These are phyloP conservation scores for Synaphobranchus kaupii DNA, from an alignment of 2,797 vertebrate genomes.

Conservation along the genomic window DNA sequence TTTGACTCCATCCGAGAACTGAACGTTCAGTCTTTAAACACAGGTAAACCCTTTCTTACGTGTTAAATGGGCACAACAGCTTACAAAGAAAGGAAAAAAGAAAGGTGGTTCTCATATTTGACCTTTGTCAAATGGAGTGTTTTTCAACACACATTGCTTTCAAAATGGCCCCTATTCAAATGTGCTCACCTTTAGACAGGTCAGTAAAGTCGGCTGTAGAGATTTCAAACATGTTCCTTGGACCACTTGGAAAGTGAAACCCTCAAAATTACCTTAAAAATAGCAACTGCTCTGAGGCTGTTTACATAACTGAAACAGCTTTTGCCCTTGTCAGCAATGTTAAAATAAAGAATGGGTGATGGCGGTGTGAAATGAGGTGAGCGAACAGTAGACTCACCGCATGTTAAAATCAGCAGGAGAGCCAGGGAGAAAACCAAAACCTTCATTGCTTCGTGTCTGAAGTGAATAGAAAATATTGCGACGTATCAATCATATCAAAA, in stretches of 20 bases:
- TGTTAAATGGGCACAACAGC: too few species aligned
- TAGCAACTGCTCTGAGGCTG: not conserved
- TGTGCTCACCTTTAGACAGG: not conserved
- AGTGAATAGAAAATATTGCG: constrained; percentile 36
- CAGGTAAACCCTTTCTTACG: too few species aligned
- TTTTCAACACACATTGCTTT: not conserved
- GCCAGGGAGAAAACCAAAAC: constrained; percentile 56
- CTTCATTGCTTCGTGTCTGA: constrained; percentile 64
- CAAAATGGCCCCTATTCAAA: not conserved
- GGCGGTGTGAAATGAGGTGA: not conserved
- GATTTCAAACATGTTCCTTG: not conserved
- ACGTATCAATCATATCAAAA: constrained; percentile 3
- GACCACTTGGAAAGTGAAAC: not conserved
- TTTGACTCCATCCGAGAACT: too few species aligned
- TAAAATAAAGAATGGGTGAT: not conserved
- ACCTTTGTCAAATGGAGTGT: not conserved
- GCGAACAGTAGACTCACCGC: constrained; percentile 67
- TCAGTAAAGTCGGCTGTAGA: not conserved
- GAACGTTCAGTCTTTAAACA: too few species aligned
- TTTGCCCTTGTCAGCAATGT: not conserved
- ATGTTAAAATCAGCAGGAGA: constrained; percentile 60
- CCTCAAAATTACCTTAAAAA: not conserved
- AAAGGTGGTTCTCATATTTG: not conserved
- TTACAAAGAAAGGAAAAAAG: too few species aligned
- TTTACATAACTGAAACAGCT: not conserved